Evolutionary conservation across 2,113 vertebrate genomes (phyloP).

Genomic region (Chunga burmeisteri): DNA sequence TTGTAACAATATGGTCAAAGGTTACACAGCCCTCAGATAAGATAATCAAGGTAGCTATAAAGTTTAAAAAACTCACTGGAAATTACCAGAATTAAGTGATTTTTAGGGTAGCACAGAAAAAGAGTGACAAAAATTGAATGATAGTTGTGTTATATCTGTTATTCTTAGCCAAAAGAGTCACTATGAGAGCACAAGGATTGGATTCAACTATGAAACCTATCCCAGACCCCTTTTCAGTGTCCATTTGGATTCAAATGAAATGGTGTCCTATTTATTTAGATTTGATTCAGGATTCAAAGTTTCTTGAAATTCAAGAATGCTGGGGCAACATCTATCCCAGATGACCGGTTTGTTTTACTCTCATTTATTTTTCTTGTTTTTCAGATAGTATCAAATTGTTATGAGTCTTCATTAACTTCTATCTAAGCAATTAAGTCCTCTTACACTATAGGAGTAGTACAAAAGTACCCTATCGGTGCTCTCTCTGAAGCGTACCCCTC

Average conservation of each 20-base stretch:
- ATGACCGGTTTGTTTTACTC: not conserved
- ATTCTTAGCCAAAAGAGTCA: not conserved
- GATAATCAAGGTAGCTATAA: not conserved
- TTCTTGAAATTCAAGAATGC: not conserved
- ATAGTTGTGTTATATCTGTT: not conserved
- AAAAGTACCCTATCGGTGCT: not conserved
- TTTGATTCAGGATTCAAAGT: not conserved
- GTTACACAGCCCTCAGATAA: not conserved
- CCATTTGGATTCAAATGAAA: not conserved
- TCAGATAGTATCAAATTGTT: not conserved
- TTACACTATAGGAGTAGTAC: not conserved
- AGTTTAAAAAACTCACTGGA: not conserved
- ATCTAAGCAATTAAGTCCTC: not conserved
- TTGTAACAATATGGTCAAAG: not conserved
- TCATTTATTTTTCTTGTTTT: not conserved
- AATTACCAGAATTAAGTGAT: not conserved
- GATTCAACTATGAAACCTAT: not conserved
- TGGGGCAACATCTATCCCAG: not conserved
- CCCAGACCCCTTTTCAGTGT: not conserved
- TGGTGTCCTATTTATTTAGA: not conserved
- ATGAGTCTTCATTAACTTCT: not conserved
- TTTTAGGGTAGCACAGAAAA: not conserved
- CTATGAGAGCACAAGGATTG: not conserved
- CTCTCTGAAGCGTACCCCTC: not conserved
- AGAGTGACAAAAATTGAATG: not conserved